Base-by-base conservation (phyloP, 2,113 vertebrate genomes). In the Misgurnus anguillicaudatus region DNA sequence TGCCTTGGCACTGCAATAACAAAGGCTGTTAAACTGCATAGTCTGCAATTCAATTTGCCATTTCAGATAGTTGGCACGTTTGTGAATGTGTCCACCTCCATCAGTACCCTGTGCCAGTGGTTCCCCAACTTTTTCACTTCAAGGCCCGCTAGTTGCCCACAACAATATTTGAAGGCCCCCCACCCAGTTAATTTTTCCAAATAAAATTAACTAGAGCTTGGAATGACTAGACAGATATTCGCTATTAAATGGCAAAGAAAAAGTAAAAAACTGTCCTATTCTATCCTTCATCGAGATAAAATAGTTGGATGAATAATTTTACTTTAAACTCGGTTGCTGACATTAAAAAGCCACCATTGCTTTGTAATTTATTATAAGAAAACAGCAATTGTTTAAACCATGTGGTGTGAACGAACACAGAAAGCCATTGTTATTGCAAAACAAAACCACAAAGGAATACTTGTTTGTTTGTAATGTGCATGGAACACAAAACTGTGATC, bases 21-120 rank as follows among this genome's bases (percentile, higher is more conserved):
- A 90, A 89, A 89, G 84, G 84, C 87, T 77, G 81, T 42, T 16
- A 77, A 88, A 89, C 82, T 84, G 89, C 87, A 84, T 80, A 61
- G 84, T 79, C 78, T 60, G 84, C 85, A 88, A 74, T 78, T 75
- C 41, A 70, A 41, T 62, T 45, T n/a, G 75, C 80, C 63, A 81
- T 83, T 88, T 82, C 77, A 82, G 81, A 74, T 76, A 5, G 73
- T 85, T 53, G 51, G 80, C 85, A 84, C 60, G 77, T 87, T 79
- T 82, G 62, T 82, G 51, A 47, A 78, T 36, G 67, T 41, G 63
- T 75, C 48, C 66, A 24, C 31, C 58, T n/a, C 39, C 38, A 64
- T 9, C 21, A 41, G 42, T 47, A 17, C 47, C 51, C 47, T 79
- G n/a, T 31, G 36, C 21, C 53, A 60, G 19, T 36, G 39, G 9